These are phyloP conservation scores for Epinephelus moara DNA, from an alignment of 2,113 vertebrate species.

Conservation along the genomic window DNA sequence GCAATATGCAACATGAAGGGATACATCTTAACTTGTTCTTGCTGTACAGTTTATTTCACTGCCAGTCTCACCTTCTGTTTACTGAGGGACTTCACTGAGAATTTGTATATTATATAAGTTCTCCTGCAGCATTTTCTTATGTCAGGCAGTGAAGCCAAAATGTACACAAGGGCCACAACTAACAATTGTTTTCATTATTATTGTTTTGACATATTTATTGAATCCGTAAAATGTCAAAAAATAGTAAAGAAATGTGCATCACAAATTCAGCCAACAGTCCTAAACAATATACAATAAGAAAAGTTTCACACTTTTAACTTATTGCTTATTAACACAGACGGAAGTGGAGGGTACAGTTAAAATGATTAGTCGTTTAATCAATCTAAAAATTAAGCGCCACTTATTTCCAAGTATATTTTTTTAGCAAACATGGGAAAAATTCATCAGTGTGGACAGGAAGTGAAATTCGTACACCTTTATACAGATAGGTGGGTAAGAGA, in stretches of 20 bases:
- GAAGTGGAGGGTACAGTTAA: too few species aligned
- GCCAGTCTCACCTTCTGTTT: background rate
- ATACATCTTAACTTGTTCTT: background rate
- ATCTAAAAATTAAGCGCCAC: too few species aligned
- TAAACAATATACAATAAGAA: background rate
- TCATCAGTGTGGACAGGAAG: too few species aligned
- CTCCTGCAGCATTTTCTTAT: background rate
- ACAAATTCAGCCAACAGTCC: background rate
- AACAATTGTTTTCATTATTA: background rate
- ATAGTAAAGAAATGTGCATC: background rate
- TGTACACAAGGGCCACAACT: background rate
- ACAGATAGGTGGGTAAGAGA: too few species aligned
- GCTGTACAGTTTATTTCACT: too few species aligned
- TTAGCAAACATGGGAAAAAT: too few species aligned
- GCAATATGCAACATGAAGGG: background rate
- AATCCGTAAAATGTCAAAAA: background rate
- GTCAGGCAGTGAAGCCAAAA: background rate
- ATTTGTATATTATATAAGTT: background rate
- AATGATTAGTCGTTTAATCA: too few species aligned
- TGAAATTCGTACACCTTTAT: too few species aligned
- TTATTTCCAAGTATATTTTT: too few species aligned
- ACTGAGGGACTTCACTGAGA: too few species aligned
- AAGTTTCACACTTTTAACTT: background rate
- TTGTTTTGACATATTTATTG: background rate
- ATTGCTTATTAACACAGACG: too few species aligned